A percentile compares a stretch with the other conserved stretches of the same genome.
Evolutionary conservation across 2,113 vertebrate species (phyloP).

Genomic region (Pelodiscus sinensis): DNA sequence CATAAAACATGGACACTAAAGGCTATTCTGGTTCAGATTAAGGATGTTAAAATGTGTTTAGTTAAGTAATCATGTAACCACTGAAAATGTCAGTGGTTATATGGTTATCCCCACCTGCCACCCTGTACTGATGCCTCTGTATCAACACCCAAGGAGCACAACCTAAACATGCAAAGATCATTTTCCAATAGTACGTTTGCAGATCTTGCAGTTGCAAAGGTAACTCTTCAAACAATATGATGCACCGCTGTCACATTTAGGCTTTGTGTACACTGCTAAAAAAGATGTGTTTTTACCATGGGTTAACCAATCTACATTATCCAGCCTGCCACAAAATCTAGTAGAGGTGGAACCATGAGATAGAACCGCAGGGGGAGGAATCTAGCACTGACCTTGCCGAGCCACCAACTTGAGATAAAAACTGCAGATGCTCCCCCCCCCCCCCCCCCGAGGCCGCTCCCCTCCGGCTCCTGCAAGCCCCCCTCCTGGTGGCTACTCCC

Average conservation of each 20-base stretch:
- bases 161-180: not conserved
- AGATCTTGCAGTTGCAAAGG: not conserved
- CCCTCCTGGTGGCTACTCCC: no score
- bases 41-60: no score
- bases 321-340: rapidly evolving
- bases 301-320: rapidly evolving
- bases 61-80: no score
- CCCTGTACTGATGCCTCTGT: no score
- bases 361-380: not conserved
- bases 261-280: not conserved
- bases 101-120: no score
- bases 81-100: no score
- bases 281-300: not conserved
- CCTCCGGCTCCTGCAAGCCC: no score
- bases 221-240: not conserved
- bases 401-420: not conserved
- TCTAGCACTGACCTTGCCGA: rapidly evolving
- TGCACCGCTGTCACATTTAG: not conserved
- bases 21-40: not conserved
- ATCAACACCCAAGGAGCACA: not conserved
- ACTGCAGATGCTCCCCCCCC: not conserved
- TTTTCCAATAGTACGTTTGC: not conserved
- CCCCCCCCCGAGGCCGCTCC: no score
- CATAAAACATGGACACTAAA: not conserved
- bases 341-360: rapidly evolving